Base-by-base conservation (phyloP, 2,797 vertebrate genomes). In the Tenualosa ilisha region DNA sequence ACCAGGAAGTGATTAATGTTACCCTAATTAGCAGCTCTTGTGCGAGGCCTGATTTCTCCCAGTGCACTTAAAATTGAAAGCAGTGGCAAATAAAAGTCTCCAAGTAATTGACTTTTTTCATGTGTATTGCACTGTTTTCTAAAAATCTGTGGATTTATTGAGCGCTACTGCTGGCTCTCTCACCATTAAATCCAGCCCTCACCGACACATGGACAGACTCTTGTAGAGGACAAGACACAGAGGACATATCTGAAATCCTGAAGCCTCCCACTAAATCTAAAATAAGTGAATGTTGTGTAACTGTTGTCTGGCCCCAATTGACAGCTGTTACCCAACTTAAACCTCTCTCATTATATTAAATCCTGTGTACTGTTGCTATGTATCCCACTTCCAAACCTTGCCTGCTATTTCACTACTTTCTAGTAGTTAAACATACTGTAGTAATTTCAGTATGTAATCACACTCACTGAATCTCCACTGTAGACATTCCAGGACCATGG, bases 1-100 rank as follows among this genome's bases (percentile, higher is more conserved):
- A 68, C 9, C 63, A 68, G 63, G 63, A 68, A 37, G 31, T 68
- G 63, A 68, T 68, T 68, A 68, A 68, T 68, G 24, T 15, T 68
- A 68, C 2, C 63, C 63, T 68, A 68, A 68, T 68, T 68, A 68
- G 63, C 63, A 15, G 11, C 7, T 68, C 31, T 68, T 68, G 26
- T 31, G 31, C 24, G 4, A 12, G 24, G 63, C 63, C 63, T 15
- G 26, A 68, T 31, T 31, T 37, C 63, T 68, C 63, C 63, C 63
- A 31, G 24, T 31, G 31, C 63, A 37, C 24, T 37, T 68, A 4
- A 68, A 37, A 68, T 37, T 68, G 63, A 68, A 68, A 68, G 63
- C 31, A 31, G 37, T 2, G 68, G 68, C 15, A 75, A 13, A 46
- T 46, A 40, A 17, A 40, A 72, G 56, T 22, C 56, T 59, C 56